Evolutionary conservation across 2,797 vertebrate species (phyloP), one percentile per base, ranked within the genome.

Genomic region (Heliangelus exortis): DNA sequence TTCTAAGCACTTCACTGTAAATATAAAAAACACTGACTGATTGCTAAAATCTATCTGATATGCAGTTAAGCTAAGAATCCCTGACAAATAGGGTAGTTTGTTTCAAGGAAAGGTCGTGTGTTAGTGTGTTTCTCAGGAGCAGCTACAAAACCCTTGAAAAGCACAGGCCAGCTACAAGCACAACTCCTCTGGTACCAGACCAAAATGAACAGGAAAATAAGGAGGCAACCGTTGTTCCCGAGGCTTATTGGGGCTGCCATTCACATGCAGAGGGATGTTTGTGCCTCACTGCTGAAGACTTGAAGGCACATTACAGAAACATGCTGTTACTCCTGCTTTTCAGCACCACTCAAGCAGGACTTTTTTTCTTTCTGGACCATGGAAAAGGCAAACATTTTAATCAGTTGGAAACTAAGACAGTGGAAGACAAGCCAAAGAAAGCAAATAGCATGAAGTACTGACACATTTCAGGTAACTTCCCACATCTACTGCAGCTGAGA

Each of bases 241-340:
- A 22, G n/a, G 9, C 7, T 66, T 53, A 26, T 0, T 61, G 39
- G 7, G 29, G 58, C 9, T 74, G 33, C 9, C 39, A 33, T 58
- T 58, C 57, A 65, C 34, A 51, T 1, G 1, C 29, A 48, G 33
- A 80, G 20, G 19, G 29, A 34, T 36, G 55, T 21, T 31, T 65
- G n/a, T 51, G 26, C 16, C n/a, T 21, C 57, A 36, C 41, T 48
- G 19, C 11, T 63, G 33, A 50, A 26, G 0, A 0, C n/a, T 45
- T 0, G 2, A 75, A 84, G 78, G 34, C 3, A 18, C 9, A 20
- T 22, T 19, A 28, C 0, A 62, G 34, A 58, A 57, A 67, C 10
- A 51, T 0, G 1, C 8, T 22, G 69, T 15, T 1, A 2, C 25
- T 68, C 41, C 41, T 23, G 18, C 51, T 43, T 75, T 90, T 39